Conservation (phyloP, 2,888 invertebrate genomes). For the Sinhomidia bicolor region DNA sequence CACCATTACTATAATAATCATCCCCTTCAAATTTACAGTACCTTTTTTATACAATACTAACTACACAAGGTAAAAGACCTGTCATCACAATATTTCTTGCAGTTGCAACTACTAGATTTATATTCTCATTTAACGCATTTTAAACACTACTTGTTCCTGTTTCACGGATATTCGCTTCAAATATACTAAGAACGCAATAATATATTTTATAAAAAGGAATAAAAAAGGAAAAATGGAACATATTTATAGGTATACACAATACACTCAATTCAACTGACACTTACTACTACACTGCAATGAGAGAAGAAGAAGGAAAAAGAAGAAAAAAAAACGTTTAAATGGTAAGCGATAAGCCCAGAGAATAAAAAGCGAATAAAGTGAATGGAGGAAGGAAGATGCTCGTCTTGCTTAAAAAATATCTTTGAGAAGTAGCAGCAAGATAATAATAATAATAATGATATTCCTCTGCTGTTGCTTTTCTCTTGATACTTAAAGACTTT, state of each 20-base stretch:
- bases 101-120: slow-evolving; percentile 23
- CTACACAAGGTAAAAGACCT: slow-evolving; percentile 21
- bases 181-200: neutral
- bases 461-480: slow-evolving; percentile 46
- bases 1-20: neutral
- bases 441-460: neutral
- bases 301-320: neutral
- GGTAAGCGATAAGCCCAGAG: slow-evolving; percentile 24
- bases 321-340: slow-evolving; percentile 27
- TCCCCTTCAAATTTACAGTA: neutral
- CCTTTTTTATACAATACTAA: neutral
- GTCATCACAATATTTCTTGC: slow-evolving; percentile 13
- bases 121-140: slow-evolving; percentile 38
- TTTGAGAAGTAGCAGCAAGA: neutral
- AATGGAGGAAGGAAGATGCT: slow-evolving; percentile 26
- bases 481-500: slow-evolving; percentile 43
- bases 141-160: slow-evolving; percentile 22
- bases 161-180: neutral
- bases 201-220: neutral
- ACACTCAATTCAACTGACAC: neutral
- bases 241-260: neutral
- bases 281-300: neutral
- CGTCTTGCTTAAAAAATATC: slow-evolving; percentile 20
- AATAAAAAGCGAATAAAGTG: slow-evolving; percentile 9
- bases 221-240: neutral